phyloP scores from a whole-genome alignment of 2,888 invertebrate genomes.

The Euphydryas editha region DNA sequence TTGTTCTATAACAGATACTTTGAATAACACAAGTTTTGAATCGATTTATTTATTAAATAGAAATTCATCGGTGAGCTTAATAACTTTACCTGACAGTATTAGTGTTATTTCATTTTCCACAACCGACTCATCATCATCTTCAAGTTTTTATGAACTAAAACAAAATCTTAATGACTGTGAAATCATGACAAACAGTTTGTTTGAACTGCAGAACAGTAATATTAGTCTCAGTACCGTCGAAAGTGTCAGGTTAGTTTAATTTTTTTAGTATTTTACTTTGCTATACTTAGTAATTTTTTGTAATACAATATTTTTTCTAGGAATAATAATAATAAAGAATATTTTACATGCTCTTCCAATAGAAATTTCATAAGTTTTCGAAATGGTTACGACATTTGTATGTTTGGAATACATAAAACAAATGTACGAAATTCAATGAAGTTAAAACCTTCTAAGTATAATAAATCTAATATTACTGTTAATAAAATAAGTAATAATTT shows the following conservation, averaged over 20 bases:
- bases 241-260: background rate
- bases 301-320: conserved; percentile 8
- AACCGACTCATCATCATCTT: conserved; percentile 28
- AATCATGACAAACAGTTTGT: background rate
- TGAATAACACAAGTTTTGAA: conserved; percentile 44
- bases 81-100: conserved; percentile 37
- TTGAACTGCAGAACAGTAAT: background rate
- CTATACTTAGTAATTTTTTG: background rate
- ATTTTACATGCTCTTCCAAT: background rate
- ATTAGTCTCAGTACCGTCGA: background rate
- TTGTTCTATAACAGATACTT: conserved; percentile 6
- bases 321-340: conserved; percentile 1
- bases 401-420: background rate
- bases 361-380: background rate
- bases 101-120: conserved; percentile 39
- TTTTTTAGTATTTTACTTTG: background rate
- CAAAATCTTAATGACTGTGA: background rate
- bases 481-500: background rate
- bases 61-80: conserved; percentile 53
- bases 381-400: background rate
- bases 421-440: background rate
- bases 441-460: background rate
- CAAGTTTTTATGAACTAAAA: background rate
- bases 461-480: background rate
- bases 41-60: conserved; percentile 51